Evolutionary conservation across 2,797 vertebrate species (phyloP).

Genomic region (Semotilus atromaculatus): DNA sequence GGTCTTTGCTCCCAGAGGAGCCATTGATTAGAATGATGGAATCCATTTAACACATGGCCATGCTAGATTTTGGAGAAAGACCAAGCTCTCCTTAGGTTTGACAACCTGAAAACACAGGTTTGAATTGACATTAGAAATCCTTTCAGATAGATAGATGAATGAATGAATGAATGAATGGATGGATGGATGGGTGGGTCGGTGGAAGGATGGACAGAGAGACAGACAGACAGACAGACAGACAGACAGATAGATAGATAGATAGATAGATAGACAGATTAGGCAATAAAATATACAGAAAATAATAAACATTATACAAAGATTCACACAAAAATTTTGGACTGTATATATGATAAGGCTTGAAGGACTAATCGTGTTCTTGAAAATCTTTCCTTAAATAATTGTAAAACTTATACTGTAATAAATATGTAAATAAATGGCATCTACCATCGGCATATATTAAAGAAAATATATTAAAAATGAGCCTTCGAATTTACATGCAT

Average conservation of each 20-base stretch:
- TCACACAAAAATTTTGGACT: background rate
- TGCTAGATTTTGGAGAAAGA: constrained; percentile 36
- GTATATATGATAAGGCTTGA: background rate
- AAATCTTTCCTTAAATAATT: background rate
- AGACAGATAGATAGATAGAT: no score
- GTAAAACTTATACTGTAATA: background rate
- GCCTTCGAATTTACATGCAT: background rate
- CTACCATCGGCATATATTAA: background rate
- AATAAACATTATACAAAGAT: background rate
- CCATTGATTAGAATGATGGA: constrained; percentile 62
- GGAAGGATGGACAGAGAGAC: background rate
- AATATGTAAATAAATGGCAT: background rate
- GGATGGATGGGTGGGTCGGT: no score
- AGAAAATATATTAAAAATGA: background rate
- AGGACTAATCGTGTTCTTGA: background rate
- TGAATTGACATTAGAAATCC: background rate
- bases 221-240: background rate
- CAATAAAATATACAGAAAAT: background rate
- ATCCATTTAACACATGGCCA: constrained; percentile 72
- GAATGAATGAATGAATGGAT: background rate
- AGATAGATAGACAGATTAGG: constrained; percentile 6
- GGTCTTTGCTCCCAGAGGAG: constrained; percentile 43
- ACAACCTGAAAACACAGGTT: constrained; percentile 24
- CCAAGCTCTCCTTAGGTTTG: background rate
- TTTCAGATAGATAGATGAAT: background rate